Evolutionary conservation across 1,140 invertebrate genomes (phyloP).

Genomic region (Vollenhovia emeryi): DNA sequence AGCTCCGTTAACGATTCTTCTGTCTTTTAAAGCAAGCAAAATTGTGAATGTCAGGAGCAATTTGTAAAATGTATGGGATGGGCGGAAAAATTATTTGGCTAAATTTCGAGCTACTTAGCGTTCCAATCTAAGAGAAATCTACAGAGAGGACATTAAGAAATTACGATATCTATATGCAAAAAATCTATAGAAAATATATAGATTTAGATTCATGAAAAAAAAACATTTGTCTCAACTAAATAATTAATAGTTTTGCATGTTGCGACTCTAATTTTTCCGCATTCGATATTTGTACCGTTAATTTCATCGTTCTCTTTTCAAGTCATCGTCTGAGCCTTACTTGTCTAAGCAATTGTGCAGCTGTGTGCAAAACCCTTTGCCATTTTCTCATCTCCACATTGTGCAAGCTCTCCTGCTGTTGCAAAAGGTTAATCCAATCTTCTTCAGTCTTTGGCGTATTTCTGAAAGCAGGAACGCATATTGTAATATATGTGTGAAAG

Average conservation of each 20-base stretch:
- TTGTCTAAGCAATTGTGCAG: slow-evolving; percentile 88
- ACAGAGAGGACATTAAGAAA: not conserved
- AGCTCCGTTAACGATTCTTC: slow-evolving; percentile 89
- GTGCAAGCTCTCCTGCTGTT: slow-evolving; percentile 91
- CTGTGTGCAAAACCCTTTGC: slow-evolving; percentile 89
- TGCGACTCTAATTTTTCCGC: not conserved
- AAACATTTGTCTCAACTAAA: not conserved
- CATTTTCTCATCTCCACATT: slow-evolving; percentile 91
- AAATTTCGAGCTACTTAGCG: not conserved
- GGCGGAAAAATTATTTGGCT: slow-evolving; percentile 11
- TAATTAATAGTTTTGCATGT: not conserved
- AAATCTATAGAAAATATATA: not conserved
- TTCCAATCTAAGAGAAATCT: not conserved
- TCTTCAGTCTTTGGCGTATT: slow-evolving; percentile 89
- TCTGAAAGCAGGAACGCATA: slow-evolving; percentile 75
- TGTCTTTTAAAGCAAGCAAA: slow-evolving; percentile 83
- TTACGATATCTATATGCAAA: not conserved
- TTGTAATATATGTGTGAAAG: slow-evolving; percentile 1
- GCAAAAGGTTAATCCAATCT: slow-evolving; percentile 91
- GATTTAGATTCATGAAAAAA: not conserved
- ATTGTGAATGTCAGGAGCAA: slow-evolving; percentile 21
- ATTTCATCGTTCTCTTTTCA: slow-evolving; percentile 57
- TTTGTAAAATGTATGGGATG: not conserved
- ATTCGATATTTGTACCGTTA: slow-evolving; percentile 55
- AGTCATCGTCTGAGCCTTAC: slow-evolving; percentile 78